Base-by-base conservation (phyloP, 1,140 invertebrate genomes). In the Camponotus vicinus region DNA sequence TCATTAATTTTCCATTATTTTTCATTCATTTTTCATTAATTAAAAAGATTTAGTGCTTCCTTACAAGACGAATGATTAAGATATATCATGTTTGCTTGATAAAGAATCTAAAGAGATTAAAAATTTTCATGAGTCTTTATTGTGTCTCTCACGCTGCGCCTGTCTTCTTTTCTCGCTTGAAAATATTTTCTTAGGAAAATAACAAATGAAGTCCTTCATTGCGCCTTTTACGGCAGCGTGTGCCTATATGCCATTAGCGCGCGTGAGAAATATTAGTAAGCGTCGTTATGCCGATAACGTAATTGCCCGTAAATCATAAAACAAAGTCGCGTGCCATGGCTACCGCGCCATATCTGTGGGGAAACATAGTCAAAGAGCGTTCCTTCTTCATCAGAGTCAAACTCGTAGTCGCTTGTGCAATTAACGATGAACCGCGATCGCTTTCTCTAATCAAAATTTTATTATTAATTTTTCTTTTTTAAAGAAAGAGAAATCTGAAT, bases 221-320 rank as follows among this genome's bases (percentile, higher is more conserved):
- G 52, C 49, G 64, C 57, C 88, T 77, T 86, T 89, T 85, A 87
- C 27, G 52, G 49, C 45, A 45, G 3, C 37, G 11, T 27, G 37
- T 34, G 63, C n/a, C 63, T 64, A 42, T 61, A 77, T 71, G 82
- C 86, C 76, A 86, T 89, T 89, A 79, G 77, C 70, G 71, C 45
- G 61, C 45, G 55, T 52, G 73, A 89, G 73, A 84, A 84, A 76
- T 87, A 90, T 90, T 85, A 85, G 80, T 37, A 77, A 77, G 59
- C 86, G 70, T 85, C 76, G 52, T 88, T 85, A 90, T 57, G 76
- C 76, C 86, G 89, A 90, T 90, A 89, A 90, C 78, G 86, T 88
- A 90, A 90, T 90, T 88, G 82, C 71, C 40, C 82, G 79, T 90
- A 90, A 90, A 90, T 90, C 77, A 86, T 52, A 67, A 76, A 79